Evolutionary conservation across 2,797 vertebrate species (phyloP).

Genomic region (Oreochromis mossambicus): DNA sequence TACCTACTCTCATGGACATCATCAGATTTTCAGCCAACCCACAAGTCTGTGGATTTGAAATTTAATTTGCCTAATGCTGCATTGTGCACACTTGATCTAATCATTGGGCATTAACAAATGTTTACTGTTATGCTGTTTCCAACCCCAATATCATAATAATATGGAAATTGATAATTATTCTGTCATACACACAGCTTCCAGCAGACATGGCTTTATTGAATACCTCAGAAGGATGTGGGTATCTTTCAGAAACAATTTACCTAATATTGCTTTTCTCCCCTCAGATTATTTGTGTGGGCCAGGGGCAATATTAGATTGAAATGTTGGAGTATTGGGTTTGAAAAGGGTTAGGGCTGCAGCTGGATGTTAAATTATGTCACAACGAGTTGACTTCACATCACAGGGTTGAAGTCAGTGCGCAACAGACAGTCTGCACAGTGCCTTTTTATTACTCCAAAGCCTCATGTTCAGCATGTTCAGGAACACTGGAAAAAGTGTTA

Average conservation of each 20-base stretch:
- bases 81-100: constrained; percentile 54
- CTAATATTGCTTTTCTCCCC: constrained; percentile 45
- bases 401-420: neutral
- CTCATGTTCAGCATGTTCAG: neutral
- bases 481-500: neutral
- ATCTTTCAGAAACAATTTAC: constrained; percentile 70
- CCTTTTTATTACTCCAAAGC: neutral
- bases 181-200: constrained; percentile 57
- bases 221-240: constrained; percentile 48
- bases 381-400: neutral
- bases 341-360: neutral
- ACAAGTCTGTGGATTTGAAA: constrained; percentile 57
- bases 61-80: constrained; percentile 54
- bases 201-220: constrained; percentile 68
- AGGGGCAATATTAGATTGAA: constrained; percentile 33
- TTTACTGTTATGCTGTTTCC: constrained; percentile 66
- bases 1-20: constrained; percentile 51
- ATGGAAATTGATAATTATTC: constrained; percentile 81
- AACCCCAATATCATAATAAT: constrained; percentile 67
- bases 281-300: constrained; percentile 30
- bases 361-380: neutral
- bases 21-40: constrained; percentile 58
- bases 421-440: neutral
- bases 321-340: constrained; percentile 21
- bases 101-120: constrained; percentile 66